A percentile compares a stretch with the other conserved stretches of the same genome.
phyloP scores from a whole-genome alignment of 2,797 vertebrate genomes.

The Setipinna tenuifilis region DNA sequence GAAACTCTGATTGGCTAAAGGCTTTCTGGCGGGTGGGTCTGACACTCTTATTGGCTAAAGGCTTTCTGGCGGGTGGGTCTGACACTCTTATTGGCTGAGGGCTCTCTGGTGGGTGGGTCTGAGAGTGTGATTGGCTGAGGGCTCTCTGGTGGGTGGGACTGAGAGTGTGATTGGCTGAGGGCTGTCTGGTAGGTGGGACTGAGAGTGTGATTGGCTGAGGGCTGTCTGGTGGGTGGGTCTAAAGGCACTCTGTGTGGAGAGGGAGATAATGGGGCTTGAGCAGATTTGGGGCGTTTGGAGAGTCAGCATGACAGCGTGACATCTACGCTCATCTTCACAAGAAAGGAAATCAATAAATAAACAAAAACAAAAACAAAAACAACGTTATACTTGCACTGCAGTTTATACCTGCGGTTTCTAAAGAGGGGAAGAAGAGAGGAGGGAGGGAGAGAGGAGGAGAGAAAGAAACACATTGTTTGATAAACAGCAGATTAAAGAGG shows the following conservation, averaged over 20 bases:
- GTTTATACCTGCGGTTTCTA: constrained; percentile 82
- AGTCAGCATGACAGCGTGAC: constrained; percentile 69
- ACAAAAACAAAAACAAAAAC: neutral
- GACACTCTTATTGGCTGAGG: neutral
- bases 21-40: too few relatives aligned
- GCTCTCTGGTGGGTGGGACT: too few relatives aligned
- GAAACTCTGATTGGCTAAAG: neutral
- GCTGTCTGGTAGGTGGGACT: too few relatives aligned
- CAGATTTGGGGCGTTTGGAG: constrained; percentile 56
- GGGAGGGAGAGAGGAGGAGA: constrained; percentile 57
- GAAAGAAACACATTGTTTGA: constrained; percentile 69
- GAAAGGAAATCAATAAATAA: constrained; percentile 52
- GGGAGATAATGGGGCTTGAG: constrained; percentile 35
- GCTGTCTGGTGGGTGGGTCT: neutral
- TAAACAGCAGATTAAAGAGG: constrained; percentile 63
- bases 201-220: too few relatives aligned
- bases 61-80: too few relatives aligned
- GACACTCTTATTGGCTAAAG: neutral
- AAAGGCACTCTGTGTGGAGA: constrained; percentile 29
- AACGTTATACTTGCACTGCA: constrained; percentile 76
- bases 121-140: too few relatives aligned
- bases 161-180: too few relatives aligned
- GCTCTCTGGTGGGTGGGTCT: too few relatives aligned
- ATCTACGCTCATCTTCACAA: constrained; percentile 69
- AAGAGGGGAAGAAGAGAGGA: constrained; percentile 69